Evolutionary conservation across 2,888 invertebrate genomes (phyloP).

Genomic region (Eremobia ochroleuca): DNA sequence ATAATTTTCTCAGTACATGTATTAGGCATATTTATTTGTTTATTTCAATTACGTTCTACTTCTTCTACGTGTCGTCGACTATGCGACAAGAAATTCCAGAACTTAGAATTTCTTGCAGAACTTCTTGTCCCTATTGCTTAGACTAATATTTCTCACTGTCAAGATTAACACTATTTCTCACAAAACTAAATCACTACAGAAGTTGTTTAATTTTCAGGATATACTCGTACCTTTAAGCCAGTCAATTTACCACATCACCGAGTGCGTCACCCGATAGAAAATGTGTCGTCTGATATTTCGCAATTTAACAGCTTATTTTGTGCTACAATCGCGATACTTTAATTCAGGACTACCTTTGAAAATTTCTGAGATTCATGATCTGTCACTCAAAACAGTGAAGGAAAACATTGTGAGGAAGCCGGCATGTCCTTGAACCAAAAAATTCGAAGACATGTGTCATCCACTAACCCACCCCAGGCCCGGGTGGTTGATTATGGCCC

Average conservation of each 20-base stretch:
- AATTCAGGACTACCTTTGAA: not conserved
- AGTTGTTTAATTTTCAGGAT: slow-evolving; percentile 9
- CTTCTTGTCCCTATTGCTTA: not conserved
- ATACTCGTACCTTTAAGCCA: slow-evolving; percentile 22
- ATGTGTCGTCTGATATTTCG: slow-evolving; percentile 16
- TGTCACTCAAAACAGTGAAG: too few species aligned
- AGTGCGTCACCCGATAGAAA: slow-evolving; percentile 29
- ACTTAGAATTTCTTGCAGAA: not conserved
- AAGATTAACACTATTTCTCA: not conserved
- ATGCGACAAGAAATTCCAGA: not conserved
- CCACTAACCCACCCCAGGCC: too few species aligned
- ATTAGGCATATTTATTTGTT: not conserved
- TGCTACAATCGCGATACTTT: not conserved
- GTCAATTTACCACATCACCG: not conserved
- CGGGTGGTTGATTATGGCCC: too few species aligned
- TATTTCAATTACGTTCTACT: not conserved
- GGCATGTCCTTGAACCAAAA: too few species aligned
- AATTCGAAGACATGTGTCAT: too few species aligned
- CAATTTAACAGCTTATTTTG: slow-evolving; percentile 3
- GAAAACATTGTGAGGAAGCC: too few species aligned
- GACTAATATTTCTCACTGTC: not conserved
- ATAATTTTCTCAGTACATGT: not conserved
- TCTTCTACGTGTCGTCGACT: not conserved
- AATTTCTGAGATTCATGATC: not conserved
- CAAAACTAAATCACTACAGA: slow-evolving; percentile 6